Evolutionary conservation across 2,888 invertebrate species (phyloP).

Genomic region (Leptopilina myrica): DNA sequence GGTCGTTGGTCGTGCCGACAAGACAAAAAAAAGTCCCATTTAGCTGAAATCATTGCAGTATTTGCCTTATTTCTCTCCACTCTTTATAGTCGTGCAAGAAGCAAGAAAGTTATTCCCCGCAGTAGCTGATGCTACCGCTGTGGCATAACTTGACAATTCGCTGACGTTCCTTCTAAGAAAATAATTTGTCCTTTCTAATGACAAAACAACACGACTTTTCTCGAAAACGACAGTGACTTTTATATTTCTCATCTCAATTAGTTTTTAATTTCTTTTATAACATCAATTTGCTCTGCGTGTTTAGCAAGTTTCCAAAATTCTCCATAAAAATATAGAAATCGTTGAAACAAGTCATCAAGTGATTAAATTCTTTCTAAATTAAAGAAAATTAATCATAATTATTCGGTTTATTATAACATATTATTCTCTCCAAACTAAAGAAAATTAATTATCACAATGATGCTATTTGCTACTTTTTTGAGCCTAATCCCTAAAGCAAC

Average conservation of each 20-base stretch:
- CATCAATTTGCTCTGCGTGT: neutral
- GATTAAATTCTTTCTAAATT: too few species aligned
- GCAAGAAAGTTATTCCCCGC: slow-evolving; percentile 36
- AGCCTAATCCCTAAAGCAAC: too few species aligned
- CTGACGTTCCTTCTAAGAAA: slow-evolving; percentile 1
- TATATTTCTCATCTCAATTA: neutral
- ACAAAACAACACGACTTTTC: neutral
- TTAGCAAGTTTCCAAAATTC: neutral
- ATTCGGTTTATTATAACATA: too few species aligned
- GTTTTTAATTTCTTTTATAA: slow-evolving; percentile 6
- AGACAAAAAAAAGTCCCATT: slow-evolving; percentile 11
- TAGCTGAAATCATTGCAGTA: slow-evolving; percentile 17
- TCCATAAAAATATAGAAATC: too few species aligned
- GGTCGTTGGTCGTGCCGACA: neutral
- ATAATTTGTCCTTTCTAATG: slow-evolving; percentile 37
- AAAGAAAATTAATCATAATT: too few species aligned
- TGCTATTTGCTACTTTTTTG: too few species aligned
- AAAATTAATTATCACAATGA: too few species aligned
- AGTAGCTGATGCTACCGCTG: slow-evolving; percentile 36
- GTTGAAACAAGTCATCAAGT: too few species aligned
- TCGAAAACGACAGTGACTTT: slow-evolving; percentile 24
- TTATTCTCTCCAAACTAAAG: too few species aligned
- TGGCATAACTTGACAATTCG: slow-evolving; percentile 22
- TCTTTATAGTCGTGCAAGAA: slow-evolving; percentile 18
- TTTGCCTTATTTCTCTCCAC: neutral